Conservation (phyloP, 2,797 vertebrate species). For the Phrynocephalus vlangalii region DNA sequence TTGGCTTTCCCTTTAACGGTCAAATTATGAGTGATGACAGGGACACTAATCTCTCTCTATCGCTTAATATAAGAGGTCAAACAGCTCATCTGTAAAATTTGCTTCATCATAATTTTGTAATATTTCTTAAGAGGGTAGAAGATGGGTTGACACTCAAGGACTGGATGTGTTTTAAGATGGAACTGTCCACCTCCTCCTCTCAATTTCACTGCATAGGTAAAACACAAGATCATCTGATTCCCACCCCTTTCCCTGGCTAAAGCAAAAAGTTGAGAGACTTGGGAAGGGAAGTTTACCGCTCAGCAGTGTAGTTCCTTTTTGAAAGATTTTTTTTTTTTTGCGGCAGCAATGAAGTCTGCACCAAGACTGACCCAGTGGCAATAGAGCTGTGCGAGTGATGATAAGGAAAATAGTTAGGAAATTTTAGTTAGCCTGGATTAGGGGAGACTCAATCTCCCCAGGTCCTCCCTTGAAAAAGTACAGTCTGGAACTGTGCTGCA, state of each 20-base stretch:
- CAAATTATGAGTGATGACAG: neutral
- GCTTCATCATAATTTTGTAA: neutral
- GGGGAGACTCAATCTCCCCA: conserved; percentile 65
- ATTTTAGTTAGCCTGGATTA: conserved; percentile 73
- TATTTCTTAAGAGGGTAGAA: neutral
- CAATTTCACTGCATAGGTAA: neutral
- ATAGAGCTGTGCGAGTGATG: conserved; percentile 70
- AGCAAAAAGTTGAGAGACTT: neutral
- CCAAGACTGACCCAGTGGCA: conserved; percentile 60
- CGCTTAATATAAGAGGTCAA: neutral
- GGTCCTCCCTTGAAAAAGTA: conserved; percentile 69
- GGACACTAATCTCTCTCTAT: neutral
- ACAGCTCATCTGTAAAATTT: neutral
- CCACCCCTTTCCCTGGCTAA: conserved; percentile 49
- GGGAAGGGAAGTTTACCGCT: neutral
- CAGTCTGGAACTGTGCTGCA: conserved; percentile 70
- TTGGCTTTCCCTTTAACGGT: neutral
- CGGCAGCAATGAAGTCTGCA: conserved; percentile 60
- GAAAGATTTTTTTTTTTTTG: conserved; percentile 52
- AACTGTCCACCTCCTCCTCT: neutral
- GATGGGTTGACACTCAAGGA: neutral
- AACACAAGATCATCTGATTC: neutral
- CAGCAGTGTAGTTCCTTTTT: conserved; percentile 44
- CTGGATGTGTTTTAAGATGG: neutral
- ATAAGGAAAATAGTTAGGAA: conserved; percentile 79